A percentile compares a stretch with the other conserved stretches of the same genome.
phyloP scores from a whole-genome alignment of 2,797 vertebrate species.

The Scleropages formosus region DNA sequence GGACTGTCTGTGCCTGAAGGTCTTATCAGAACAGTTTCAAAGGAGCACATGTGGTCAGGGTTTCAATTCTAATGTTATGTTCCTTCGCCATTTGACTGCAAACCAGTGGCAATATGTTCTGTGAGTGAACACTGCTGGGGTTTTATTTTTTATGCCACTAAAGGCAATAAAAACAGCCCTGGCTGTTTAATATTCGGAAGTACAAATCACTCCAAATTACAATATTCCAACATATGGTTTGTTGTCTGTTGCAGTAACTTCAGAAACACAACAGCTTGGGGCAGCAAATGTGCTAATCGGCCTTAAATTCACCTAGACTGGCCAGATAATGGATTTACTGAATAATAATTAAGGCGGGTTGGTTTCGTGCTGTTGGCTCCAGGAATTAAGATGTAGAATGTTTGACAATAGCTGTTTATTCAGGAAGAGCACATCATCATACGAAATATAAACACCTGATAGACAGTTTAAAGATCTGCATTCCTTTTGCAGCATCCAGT shows the following conservation, averaged over 20 bases:
- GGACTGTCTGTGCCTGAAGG: no score
- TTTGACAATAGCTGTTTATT: no score
- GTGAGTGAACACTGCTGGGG: no score
- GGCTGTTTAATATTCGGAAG: not conserved
- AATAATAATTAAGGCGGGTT: not conserved
- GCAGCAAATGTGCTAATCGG: not conserved
- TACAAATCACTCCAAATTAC: not conserved
- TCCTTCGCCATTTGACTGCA: no score
- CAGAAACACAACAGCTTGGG: constrained; percentile 19
- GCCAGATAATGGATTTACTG: constrained; percentile 2
- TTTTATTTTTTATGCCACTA: not conserved
- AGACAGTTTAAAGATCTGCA: no score
- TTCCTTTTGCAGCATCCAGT: not conserved
- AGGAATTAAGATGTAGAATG: no score
- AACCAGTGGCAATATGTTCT: no score
- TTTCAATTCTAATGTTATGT: no score
- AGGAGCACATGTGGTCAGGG: no score
- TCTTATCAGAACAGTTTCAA: no score
- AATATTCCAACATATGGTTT: not conserved
- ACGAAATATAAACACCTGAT: no score
- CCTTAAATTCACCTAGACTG: not conserved
- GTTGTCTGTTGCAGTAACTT: not conserved
- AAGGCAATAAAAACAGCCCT: not conserved
- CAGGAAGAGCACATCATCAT: no score
- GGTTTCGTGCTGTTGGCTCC: not conserved